phyloP scores from a whole-genome alignment of 2,888 invertebrate genomes.

The Hyles lineata region DNA sequence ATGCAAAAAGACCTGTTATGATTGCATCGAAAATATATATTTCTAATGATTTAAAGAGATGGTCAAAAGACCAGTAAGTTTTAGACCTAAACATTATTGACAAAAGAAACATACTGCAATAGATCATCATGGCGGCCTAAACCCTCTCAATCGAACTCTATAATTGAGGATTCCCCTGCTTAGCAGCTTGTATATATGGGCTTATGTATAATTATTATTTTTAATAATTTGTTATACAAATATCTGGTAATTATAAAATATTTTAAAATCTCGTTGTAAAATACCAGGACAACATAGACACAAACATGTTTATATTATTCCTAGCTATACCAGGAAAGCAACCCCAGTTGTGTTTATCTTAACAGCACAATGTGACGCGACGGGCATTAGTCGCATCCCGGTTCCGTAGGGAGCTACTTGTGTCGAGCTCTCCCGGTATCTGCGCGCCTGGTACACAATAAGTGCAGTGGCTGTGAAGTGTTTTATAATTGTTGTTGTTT shows the following conservation, averaged over 20 bases:
- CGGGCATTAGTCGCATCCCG: slow-evolving; percentile 43
- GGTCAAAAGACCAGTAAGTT: neutral
- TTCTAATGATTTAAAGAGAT: neutral
- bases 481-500: neutral
- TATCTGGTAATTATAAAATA: too few relatives aligned
- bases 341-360: slow-evolving; percentile 20
- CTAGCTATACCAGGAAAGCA: slow-evolving; percentile 16
- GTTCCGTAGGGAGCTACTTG: slow-evolving; percentile 46
- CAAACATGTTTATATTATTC: neutral
- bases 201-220: too few relatives aligned
- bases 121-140: too few relatives aligned
- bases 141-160: too few relatives aligned
- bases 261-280: too few relatives aligned
- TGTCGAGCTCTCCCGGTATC: slow-evolving; percentile 45
- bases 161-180: too few relatives aligned
- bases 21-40: neutral
- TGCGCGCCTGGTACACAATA: slow-evolving; percentile 54
- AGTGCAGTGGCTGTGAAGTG: slow-evolving; percentile 23
- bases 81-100: too few relatives aligned
- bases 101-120: too few relatives aligned
- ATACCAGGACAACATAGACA: neutral
- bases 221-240: too few relatives aligned
- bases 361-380: neutral
- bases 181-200: too few relatives aligned
- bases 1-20: neutral